Evolutionary conservation across 2,113 vertebrate genomes (phyloP).

Genomic region (Sylvicapra grimmia): DNA sequence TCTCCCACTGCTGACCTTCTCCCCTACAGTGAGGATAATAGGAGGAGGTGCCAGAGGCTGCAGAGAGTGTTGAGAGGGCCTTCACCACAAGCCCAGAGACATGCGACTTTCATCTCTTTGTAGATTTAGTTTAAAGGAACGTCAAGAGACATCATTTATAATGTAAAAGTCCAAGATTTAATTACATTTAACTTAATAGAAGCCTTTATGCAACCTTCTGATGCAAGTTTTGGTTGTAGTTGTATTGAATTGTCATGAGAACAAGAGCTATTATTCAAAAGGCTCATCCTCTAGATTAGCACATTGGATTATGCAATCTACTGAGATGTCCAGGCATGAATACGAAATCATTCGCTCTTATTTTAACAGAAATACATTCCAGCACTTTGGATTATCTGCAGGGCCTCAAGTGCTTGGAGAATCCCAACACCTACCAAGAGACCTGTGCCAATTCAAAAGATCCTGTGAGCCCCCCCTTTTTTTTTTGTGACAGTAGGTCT

Average conservation of each 20-base stretch:
- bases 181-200: constrained; percentile 34
- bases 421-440: neutral
- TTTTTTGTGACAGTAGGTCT: neutral
- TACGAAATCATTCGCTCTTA: neutral
- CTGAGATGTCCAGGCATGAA: neutral
- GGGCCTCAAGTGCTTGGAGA: neutral
- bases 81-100: neutral
- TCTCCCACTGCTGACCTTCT: neutral
- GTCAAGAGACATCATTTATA: neutral
- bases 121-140: neutral
- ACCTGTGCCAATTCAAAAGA: neutral
- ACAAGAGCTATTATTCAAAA: neutral
- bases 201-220: neutral
- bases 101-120: neutral
- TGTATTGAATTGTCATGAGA: neutral
- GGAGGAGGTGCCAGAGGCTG: neutral
- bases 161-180: neutral
- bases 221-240: neutral
- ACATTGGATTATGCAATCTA: neutral
- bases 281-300: neutral
- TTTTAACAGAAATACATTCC: neutral
- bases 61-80: neutral
- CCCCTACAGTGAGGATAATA: neutral
- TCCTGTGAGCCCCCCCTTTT: neutral
- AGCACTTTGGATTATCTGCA: neutral